These are phyloP conservation scores for Cephonodes hylas DNA, from an alignment of 2,888 invertebrate genomes.

Conservation along the genomic window DNA sequence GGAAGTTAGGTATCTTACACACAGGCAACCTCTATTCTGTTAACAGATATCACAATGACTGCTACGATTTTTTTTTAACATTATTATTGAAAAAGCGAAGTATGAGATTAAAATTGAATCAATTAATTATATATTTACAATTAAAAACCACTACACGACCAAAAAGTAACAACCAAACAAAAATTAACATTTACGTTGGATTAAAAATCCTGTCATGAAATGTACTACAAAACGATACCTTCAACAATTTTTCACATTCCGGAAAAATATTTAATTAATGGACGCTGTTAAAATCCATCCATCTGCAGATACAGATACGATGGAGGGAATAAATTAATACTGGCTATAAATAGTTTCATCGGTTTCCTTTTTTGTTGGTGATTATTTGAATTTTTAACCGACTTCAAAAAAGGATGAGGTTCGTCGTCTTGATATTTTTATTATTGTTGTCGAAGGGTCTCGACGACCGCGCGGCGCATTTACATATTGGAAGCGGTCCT, in stretches of 20 bases:
- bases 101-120: too few species aligned
- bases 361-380: constrained; percentile 31
- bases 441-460: constrained; percentile 23
- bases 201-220: neutral
- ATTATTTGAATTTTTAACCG: constrained; percentile 40
- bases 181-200: neutral
- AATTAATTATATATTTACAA: neutral
- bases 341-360: constrained; percentile 42
- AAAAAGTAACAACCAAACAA: neutral
- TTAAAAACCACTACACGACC: neutral
- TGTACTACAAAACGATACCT: neutral
- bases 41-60: too few species aligned
- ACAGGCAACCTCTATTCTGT: too few species aligned
- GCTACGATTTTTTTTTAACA: too few species aligned
- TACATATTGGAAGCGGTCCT: constrained; percentile 33
- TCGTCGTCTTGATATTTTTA: too few species aligned
- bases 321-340: constrained; percentile 43
- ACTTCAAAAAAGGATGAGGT: too few species aligned
- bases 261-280: constrained; percentile 17
- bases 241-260: neutral
- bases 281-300: constrained; percentile 4
- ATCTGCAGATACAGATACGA: constrained; percentile 12
- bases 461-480: constrained; percentile 29
- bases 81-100: too few species aligned
- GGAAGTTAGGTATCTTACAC: too few species aligned